phyloP scores from a whole-genome alignment of 2,797 vertebrate genomes.

The Lophotriccus pileatus region DNA sequence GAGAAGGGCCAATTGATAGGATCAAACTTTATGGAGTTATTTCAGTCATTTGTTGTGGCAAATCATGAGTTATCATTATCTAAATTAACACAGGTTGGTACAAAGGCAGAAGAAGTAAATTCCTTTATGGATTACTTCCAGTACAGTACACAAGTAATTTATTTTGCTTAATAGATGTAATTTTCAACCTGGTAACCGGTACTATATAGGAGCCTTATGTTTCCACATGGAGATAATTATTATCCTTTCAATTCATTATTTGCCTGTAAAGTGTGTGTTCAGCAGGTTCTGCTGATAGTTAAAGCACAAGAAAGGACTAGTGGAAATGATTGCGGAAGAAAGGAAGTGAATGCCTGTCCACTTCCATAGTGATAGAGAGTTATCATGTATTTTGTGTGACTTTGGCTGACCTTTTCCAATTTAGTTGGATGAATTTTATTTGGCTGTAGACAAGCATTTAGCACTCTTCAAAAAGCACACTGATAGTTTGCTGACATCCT shows the following conservation, averaged over 20 bases:
- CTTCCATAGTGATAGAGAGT: neutral
- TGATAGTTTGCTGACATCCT: neutral
- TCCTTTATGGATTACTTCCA: conserved; percentile 47
- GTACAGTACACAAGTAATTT: neutral
- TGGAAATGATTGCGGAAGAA: neutral
- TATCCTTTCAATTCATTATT: conserved; percentile 3
- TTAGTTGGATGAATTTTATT: neutral
- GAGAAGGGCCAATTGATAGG: conserved; percentile 38
- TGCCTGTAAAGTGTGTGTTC: neutral
- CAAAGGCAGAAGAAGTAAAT: conserved; percentile 54
- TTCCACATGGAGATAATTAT: conserved; percentile 4
- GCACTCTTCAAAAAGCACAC: neutral
- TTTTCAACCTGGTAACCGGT: neutral
- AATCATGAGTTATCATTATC: conserved; percentile 62
- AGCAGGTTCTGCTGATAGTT: neutral
- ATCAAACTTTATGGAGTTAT: conserved; percentile 60
- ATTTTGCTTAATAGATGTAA: conserved; percentile 12
- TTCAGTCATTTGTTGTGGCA: conserved; percentile 47
- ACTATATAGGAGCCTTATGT: neutral
- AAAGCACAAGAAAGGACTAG: neutral
- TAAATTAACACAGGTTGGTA: conserved; percentile 45
- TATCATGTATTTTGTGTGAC: neutral
- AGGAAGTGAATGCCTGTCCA: neutral
- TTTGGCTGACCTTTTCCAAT: neutral
- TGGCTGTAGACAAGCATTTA: neutral